A percentile compares a stretch with the other conserved stretches of the same genome.
Conservation (phyloP, 1,140 invertebrate species). For the Ceratitis capitata region DNA sequence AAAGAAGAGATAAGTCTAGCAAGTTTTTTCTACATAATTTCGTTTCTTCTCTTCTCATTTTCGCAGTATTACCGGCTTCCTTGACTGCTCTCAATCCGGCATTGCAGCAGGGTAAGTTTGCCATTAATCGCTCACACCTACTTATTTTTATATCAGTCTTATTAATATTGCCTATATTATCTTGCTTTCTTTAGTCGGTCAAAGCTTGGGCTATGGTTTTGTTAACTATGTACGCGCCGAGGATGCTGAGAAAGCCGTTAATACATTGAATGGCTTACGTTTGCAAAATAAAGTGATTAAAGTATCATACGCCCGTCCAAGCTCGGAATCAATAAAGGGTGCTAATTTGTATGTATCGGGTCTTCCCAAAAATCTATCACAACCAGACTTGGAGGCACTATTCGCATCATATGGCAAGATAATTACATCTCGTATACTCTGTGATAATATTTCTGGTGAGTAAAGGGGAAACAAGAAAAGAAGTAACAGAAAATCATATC, state of each 20-base stretch:
- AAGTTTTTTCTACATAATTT: neutral
- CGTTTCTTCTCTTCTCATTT: too few relatives aligned
- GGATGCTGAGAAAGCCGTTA: conserved; percentile 88
- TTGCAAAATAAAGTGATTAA: conserved; percentile 92
- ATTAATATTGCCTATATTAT: neutral
- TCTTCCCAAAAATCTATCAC: conserved; percentile 85
- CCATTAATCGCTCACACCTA: neutral
- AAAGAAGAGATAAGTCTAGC: neutral
- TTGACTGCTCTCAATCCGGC: conserved; percentile 63
- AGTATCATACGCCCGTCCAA: conserved; percentile 89
- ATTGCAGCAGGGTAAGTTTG: conserved; percentile 58
- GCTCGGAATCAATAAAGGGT: conserved; percentile 89
- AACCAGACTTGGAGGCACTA: conserved; percentile 84
- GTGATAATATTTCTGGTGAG: conserved; percentile 81
- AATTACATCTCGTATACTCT: conserved; percentile 87
- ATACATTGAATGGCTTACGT: conserved; percentile 83
- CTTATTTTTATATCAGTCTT: neutral
- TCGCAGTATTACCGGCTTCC: conserved; percentile 62
- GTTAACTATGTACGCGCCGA: conserved; percentile 86
- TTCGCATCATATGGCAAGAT: conserved; percentile 85
- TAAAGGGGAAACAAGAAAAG: neutral
- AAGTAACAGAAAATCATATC: too few relatives aligned
- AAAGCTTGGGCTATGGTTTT: conserved; percentile 90
- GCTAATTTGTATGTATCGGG: conserved; percentile 91
- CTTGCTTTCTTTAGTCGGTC: conserved; percentile 69